Evolutionary conservation across 1,140 invertebrate genomes (phyloP).

Genomic region (Micrasema longulum): DNA sequence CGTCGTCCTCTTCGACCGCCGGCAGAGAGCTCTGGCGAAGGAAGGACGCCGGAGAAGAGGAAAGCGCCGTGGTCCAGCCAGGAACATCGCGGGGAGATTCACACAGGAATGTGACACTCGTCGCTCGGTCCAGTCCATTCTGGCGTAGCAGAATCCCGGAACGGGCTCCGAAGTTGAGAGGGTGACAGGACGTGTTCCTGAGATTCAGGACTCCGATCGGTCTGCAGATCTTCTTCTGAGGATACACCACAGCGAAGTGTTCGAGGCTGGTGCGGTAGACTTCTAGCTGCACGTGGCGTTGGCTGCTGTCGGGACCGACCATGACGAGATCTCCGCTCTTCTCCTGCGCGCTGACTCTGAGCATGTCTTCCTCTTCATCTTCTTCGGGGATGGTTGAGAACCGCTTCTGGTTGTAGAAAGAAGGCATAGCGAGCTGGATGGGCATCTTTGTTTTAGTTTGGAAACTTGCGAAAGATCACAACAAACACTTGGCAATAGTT

Average conservation of each 20-base stretch:
- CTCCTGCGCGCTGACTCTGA: conserved; percentile 69
- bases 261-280: conserved; percentile 76
- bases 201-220: conserved; percentile 74
- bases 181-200: conserved; percentile 70
- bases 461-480: neutral
- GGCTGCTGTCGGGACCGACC: conserved; percentile 69
- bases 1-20: conserved; percentile 74
- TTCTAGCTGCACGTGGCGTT: conserved; percentile 73
- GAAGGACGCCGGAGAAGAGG: conserved; percentile 65
- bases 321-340: conserved; percentile 74
- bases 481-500: neutral
- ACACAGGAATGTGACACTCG: conserved; percentile 71
- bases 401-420: conserved; percentile 44
- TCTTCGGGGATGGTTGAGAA: conserved; percentile 46
- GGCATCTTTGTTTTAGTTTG: conserved; percentile 35
- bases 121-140: conserved; percentile 72
- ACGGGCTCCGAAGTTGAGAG: conserved; percentile 61
- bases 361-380: conserved; percentile 57
- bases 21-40: conserved; percentile 71
- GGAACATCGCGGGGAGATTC: conserved; percentile 71
- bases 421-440: conserved; percentile 49
- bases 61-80: conserved; percentile 73
- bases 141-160: conserved; percentile 71
- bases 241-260: conserved; percentile 77
- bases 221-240: conserved; percentile 73